These are phyloP conservation scores for Nannobrachium achirus DNA, from an alignment of 2,113 vertebrate genomes.

Conservation along the genomic window DNA sequence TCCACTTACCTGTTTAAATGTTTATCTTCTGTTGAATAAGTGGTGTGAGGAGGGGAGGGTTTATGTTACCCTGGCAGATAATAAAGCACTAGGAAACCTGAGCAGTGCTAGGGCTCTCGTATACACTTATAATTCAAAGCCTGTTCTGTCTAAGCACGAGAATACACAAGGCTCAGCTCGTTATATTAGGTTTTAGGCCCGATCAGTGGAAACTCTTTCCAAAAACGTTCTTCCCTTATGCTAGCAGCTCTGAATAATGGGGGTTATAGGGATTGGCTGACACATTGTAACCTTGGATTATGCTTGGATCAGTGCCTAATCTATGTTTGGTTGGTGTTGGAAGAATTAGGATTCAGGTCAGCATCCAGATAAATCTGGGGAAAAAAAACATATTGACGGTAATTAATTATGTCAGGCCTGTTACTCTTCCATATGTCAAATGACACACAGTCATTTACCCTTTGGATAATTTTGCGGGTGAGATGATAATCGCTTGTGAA, in stretches of 20 bases:
- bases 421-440: conserved; percentile 50
- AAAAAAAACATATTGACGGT: conserved; percentile 44
- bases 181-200: background rate
- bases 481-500: conserved; percentile 51
- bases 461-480: conserved; percentile 48
- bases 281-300: conserved; percentile 43
- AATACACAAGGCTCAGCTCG: background rate
- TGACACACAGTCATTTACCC: conserved; percentile 31
- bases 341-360: conserved; percentile 49
- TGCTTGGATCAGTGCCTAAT: conserved; percentile 45
- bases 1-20: background rate
- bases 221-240: background rate
- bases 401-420: conserved; percentile 41
- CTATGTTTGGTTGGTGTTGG: conserved; percentile 29
- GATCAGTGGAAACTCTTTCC: background rate
- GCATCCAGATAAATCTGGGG: conserved; percentile 40
- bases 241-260: conserved; percentile 2
- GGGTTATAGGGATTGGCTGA: conserved; percentile 12
- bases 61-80: background rate
- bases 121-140: background rate
- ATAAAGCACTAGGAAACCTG: conserved; percentile 18
- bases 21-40: background rate
- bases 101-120: background rate
- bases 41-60: background rate
- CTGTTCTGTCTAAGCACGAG: background rate